Conservation (phyloP, 1,140 invertebrate species). For the Portunus trituberculatus region DNA sequence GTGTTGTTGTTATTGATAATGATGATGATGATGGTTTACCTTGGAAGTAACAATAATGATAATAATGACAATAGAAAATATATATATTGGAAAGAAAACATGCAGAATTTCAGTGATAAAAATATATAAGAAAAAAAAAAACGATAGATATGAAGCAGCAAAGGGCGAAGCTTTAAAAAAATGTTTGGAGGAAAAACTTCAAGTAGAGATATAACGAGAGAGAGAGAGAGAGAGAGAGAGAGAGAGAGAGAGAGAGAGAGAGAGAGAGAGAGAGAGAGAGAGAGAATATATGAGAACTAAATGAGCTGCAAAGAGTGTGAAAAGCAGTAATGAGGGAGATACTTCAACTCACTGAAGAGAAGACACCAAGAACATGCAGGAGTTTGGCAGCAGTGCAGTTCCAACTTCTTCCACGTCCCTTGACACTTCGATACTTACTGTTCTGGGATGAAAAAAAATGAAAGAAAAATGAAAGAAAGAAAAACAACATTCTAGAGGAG, state of each 20-base stretch:
- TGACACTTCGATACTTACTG: too few relatives aligned
- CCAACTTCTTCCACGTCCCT: too few relatives aligned
- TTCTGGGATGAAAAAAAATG: background rate
- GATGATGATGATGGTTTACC: background rate
- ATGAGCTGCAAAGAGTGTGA: too few relatives aligned
- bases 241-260: conserved; percentile 47
- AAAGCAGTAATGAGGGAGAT: too few relatives aligned
- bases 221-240: background rate
- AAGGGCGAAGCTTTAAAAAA: background rate
- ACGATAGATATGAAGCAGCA: background rate
- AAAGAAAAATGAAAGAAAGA: background rate
- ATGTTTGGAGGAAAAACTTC: background rate
- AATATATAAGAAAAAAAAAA: background rate
- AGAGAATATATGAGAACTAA: too few relatives aligned
- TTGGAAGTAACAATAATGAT: background rate
- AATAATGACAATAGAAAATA: too few relatives aligned
- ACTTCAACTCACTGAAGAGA: too few relatives aligned
- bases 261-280: background rate
- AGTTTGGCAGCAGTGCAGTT: too few relatives aligned
- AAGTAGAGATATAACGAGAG: background rate
- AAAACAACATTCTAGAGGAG: background rate
- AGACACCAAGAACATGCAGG: too few relatives aligned
- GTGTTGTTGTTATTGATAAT: background rate
- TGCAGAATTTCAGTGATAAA: too few relatives aligned
- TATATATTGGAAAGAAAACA: too few relatives aligned